A percentile compares a stretch with the other conserved stretches of the same genome.
phyloP scores from a whole-genome alignment of 2,888 invertebrate species.

The Ochropacha duplaris region DNA sequence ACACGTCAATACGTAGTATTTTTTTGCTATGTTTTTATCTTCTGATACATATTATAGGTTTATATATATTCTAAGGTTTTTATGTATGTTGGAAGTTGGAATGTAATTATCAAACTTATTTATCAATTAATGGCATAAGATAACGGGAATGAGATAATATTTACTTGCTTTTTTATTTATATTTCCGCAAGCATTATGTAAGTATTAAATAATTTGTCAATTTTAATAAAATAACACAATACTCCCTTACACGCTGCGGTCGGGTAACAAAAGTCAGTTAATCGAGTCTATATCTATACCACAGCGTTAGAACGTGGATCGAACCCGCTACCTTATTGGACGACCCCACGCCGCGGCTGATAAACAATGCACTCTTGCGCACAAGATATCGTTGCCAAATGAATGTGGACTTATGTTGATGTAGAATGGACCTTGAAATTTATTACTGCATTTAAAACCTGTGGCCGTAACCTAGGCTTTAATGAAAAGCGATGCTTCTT shows the following conservation, averaged over 20 bases:
- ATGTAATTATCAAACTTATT: too few relatives aligned
- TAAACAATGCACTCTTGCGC: conserved; percentile 59
- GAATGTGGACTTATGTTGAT: conserved; percentile 27
- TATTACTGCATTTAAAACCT: not conserved
- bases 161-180: too few relatives aligned
- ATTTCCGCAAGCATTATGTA: too few relatives aligned
- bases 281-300: not conserved
- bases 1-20: not conserved
- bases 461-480: too few relatives aligned
- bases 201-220: too few relatives aligned
- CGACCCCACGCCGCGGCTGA: conserved; percentile 61
- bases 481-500: too few relatives aligned
- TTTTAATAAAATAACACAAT: not conserved
- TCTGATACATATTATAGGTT: too few relatives aligned
- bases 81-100: too few relatives aligned
- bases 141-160: too few relatives aligned
- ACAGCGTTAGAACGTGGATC: conserved; percentile 23
- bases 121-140: too few relatives aligned
- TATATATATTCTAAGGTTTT: too few relatives aligned
- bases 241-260: not conserved
- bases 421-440: conserved; percentile 18
- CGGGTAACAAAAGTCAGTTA: conserved; percentile 3
- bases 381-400: conserved; percentile 55
- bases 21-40: too few relatives aligned
- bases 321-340: conserved; percentile 64